Base-by-base conservation (phyloP, 2,113 vertebrate genomes). In the Hippocampus mohnikei region DNA sequence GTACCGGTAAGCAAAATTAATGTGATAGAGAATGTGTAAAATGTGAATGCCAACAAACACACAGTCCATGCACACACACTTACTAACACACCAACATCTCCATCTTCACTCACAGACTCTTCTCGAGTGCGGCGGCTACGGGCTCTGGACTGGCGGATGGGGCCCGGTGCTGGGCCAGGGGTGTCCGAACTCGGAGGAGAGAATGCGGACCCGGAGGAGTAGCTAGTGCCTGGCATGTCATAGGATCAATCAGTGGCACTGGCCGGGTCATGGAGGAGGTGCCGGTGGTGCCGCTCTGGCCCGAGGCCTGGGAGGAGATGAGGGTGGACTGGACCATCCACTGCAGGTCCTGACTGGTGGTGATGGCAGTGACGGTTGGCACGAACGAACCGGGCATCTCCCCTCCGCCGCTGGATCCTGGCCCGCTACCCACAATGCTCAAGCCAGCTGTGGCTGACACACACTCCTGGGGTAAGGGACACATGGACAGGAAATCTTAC, bases 321-420 rank as follows among this genome's bases (percentile, higher is more conserved):
- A 98, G 94, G 44, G 96, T 96, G 15, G 96, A 95, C 74, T 96
- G 96, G 58, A 98, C 95, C 90, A 98, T 90, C 96, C 96, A 98
- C 95, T 98, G 96, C 87, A 98, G 93, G 85, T 98, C 96, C 89
- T 96, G 96, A 88, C 96, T 98, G 85, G 93, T 95, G 84, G 96
- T 96, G 90, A 98, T 98, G 87, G 96, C 96, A 16, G 96, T 98
- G 89, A 98, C 95, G 64, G 96, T 98, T 84, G 96, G 96, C 77
- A 98, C 95, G 48, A 98, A 98, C 84, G 96, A 95, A 88, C 95
- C 89, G 46, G 96, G 95, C 95, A 97, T 97, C 81, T 97, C 95
- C 89, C 90, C 93, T 92, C 87, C 93, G 70, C 80, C 92, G 89
- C 84, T 89, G 73, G 84, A 61, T 63, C 86, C 85, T 65, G 79